Evolutionary conservation across 2,888 invertebrate species (phyloP).

Genomic region (Aphidius colemani): DNA sequence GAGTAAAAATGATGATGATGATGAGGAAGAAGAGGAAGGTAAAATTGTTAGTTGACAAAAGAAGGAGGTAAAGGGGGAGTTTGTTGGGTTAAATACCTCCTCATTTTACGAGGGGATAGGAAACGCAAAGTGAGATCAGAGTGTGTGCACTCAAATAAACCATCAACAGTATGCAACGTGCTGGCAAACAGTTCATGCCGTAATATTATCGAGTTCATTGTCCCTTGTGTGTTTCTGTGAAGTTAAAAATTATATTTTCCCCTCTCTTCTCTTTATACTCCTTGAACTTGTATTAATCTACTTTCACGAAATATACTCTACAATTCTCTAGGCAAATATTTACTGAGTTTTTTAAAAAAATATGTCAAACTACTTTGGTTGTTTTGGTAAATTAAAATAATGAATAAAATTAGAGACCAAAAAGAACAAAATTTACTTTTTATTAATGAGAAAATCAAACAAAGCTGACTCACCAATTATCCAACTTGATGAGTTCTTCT

Average conservation of each 20-base stretch:
- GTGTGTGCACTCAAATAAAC: conserved; percentile 23
- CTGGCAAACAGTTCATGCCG: conserved; percentile 47
- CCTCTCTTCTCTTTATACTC: too few species aligned
- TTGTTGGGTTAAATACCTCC: too few species aligned
- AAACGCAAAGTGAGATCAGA: conserved; percentile 33
- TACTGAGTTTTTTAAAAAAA: too few species aligned
- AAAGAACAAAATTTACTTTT: too few species aligned
- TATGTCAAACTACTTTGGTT: not conserved
- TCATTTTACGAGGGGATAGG: not conserved
- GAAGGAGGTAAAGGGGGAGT: conserved; percentile 7
- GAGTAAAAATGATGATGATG: not conserved
- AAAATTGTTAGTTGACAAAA: conserved; percentile 1
- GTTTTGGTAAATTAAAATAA: too few species aligned
- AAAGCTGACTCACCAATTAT: conserved; percentile 80
- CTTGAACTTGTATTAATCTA: too few species aligned
- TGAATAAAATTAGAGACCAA: too few species aligned
- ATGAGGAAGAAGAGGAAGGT: conserved; percentile 2
- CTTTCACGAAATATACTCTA: too few species aligned
- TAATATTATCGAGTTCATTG: conserved; percentile 57
- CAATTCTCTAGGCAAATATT: not conserved
- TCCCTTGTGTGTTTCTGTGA: conserved; percentile 39
- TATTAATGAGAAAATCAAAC: too few species aligned
- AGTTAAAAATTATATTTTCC: not conserved
- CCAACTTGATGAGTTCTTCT: conserved; percentile 91
- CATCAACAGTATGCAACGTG: conserved; percentile 40